A percentile compares a stretch with the other conserved stretches of the same genome.
These are phyloP conservation scores for Callipepla squamata DNA, from an alignment of 2,113 vertebrate genomes.

Conservation along the genomic window DNA sequence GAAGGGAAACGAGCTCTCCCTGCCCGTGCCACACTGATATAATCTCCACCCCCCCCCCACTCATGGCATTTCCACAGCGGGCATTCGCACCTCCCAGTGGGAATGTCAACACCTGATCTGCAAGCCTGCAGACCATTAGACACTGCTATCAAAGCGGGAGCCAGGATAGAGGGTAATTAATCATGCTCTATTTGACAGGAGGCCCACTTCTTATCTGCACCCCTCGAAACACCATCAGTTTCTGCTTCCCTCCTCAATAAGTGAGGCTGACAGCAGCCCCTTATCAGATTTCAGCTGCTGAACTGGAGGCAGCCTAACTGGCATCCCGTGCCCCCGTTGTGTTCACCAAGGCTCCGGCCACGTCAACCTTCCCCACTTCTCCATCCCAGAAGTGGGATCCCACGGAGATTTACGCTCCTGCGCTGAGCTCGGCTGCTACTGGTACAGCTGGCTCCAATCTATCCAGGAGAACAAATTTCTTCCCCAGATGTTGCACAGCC, in stretches of 20 bases:
- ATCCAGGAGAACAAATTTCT: neutral
- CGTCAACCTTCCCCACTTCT: neutral
- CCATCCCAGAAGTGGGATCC: neutral
- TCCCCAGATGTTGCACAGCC: neutral
- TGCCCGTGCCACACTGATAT: neutral
- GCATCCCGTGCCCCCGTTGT: neutral
- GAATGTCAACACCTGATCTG: constrained; percentile 7
- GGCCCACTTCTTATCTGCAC: constrained; percentile 83
- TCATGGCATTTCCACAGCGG: neutral
- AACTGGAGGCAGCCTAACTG: constrained; percentile 1
- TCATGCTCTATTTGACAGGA: constrained; percentile 85
- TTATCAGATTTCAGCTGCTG: constrained; percentile 85
- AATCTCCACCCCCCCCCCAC: fast-evolving
- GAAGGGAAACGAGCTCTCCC: neutral
- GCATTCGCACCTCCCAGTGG: neutral
- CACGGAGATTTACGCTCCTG: fast-evolving
- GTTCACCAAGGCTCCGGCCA: neutral
- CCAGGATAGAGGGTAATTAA: constrained; percentile 84
- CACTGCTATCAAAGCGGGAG: constrained; percentile 74
- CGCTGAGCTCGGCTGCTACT: neutral
- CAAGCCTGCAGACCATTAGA: constrained; percentile 74
- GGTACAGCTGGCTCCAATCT: neutral
- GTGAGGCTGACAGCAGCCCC: constrained; percentile 71
- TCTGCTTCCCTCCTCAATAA: constrained; percentile 63
- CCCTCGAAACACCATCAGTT: constrained; percentile 64